These are phyloP conservation scores for Drosophila antonietae DNA, from an alignment of 2,888 invertebrate genomes.

Conservation along the genomic window DNA sequence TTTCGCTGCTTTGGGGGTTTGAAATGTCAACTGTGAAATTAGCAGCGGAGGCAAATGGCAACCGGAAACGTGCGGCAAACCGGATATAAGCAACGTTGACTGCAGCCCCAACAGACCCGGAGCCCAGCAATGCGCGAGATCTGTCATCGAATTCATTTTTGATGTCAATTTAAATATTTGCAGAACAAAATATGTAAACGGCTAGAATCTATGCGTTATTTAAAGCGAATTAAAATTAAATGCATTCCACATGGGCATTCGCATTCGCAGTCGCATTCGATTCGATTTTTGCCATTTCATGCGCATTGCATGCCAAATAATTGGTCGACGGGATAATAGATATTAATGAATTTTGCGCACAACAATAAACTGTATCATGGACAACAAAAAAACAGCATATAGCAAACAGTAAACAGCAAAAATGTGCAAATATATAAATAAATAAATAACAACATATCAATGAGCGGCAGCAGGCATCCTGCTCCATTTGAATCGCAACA, in stretches of 20 bases:
- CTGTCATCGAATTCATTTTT: conserved; percentile 56
- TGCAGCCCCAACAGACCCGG: conserved; percentile 13
- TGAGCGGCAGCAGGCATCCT: conserved; percentile 16
- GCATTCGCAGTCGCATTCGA: conserved; percentile 17
- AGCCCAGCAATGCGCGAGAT: conserved; percentile 31
- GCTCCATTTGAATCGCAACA: conserved; percentile 13
- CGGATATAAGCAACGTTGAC: conserved; percentile 76
- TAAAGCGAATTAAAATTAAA: conserved; percentile 58
- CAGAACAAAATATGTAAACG: background rate
- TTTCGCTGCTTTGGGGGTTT: conserved; percentile 29
- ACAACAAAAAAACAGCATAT: conserved; percentile 18
- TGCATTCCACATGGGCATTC: conserved; percentile 25
- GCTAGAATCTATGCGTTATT: conserved; percentile 39
- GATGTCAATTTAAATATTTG: conserved; percentile 24
- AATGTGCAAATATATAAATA: conserved; percentile 38
- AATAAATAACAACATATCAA: conserved; percentile 67
- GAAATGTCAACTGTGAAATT: conserved; percentile 69
- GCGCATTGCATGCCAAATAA: conserved; percentile 38
- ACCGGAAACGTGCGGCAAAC: conserved; percentile 77
- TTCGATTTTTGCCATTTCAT: conserved; percentile 32
- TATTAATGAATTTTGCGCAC: conserved; percentile 71
- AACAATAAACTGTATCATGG: conserved; percentile 40
- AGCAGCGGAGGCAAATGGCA: conserved; percentile 73
- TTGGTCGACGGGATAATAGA: conserved; percentile 61
- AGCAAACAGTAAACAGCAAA: conserved; percentile 5